phyloP scores from a whole-genome alignment of 30 jellyfish, hydroid and myxozoan species.

The Aurelia coerulea region DNA sequence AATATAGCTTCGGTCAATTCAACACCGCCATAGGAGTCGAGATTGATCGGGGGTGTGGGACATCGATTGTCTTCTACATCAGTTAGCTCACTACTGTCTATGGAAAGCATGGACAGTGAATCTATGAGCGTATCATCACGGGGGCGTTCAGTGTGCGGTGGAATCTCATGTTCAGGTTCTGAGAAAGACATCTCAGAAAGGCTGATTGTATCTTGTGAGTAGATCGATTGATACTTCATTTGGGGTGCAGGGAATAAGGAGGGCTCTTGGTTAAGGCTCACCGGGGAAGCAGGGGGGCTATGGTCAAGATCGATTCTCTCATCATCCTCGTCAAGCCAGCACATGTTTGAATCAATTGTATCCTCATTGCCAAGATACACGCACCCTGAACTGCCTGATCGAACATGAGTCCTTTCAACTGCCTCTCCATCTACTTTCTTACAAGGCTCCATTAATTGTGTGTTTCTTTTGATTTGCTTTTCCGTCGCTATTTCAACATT shows the following conservation, averaged over 20 bases:
- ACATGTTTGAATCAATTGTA: constrained; percentile 51
- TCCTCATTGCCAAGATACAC: constrained; percentile 47
- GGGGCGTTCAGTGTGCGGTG: constrained; percentile 4
- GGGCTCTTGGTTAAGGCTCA: constrained; percentile 30
- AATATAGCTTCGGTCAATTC: constrained; percentile 65
- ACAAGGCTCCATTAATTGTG: constrained; percentile 83
- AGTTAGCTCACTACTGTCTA: constrained; percentile 67
- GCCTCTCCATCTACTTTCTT: constrained; percentile 95
- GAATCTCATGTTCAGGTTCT: constrained; percentile 76
- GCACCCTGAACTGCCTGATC: constrained; percentile 36
- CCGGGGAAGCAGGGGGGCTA: constrained; percentile 77
- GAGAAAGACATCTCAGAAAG: constrained; percentile 91
- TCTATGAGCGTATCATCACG: constrained; percentile 45
- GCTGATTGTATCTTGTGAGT: constrained; percentile 91
- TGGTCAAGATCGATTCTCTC: constrained; percentile 68
- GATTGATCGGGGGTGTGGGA: constrained; percentile 75
- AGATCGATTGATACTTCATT: constrained; percentile 78
- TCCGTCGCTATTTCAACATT: constrained; percentile 54
- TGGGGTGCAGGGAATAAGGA: constrained; percentile 95
- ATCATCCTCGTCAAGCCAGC: constrained; percentile 71
- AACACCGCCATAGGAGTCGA: constrained; percentile 78
- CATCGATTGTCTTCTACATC: constrained; percentile 85
- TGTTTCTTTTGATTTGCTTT: constrained; percentile 35
- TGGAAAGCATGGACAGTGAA: constrained; percentile 64
- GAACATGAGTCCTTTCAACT: constrained; percentile 71